Conservation (phyloP, 2,113 vertebrate species). For the Nerophis ophidion region DNA sequence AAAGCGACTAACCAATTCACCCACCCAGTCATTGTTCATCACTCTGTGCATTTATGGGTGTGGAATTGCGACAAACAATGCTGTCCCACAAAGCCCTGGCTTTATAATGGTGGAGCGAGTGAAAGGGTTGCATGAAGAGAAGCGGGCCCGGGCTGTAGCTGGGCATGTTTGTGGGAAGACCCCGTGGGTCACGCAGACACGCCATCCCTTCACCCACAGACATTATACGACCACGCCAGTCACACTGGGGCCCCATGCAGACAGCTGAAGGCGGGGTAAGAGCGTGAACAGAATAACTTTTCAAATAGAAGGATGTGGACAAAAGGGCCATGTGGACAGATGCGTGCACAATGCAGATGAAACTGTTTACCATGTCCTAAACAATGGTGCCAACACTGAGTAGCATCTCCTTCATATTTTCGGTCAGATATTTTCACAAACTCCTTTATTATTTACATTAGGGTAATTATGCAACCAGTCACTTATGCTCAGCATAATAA, state of each 20-base stretch:
- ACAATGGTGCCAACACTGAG: slow-evolving; percentile 15
- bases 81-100: slow-evolving; percentile 33
- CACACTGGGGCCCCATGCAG: slow-evolving; percentile 27
- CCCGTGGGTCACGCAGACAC: slow-evolving; percentile 43
- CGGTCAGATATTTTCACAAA: too few relatives aligned
- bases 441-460: too few relatives aligned
- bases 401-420: background rate
- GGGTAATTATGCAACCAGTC: too few relatives aligned
- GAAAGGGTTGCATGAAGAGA: slow-evolving; percentile 50
- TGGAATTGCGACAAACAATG: slow-evolving; percentile 53
- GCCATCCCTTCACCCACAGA: slow-evolving; percentile 53
- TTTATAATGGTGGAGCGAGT: slow-evolving; percentile 32
- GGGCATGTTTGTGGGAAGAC: slow-evolving; percentile 58
- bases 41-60: slow-evolving; percentile 49
- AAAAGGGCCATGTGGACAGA: slow-evolving; percentile 30
- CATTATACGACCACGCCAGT: slow-evolving; percentile 42
- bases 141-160: slow-evolving; percentile 47
- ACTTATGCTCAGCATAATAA: too few relatives aligned
- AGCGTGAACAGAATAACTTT: slow-evolving; percentile 49
- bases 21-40: slow-evolving; percentile 35
- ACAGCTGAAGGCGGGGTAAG: slow-evolving; percentile 23
- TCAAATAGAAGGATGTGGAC: slow-evolving; percentile 26
- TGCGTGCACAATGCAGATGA: slow-evolving; percentile 30
- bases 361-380: slow-evolving; percentile 26
- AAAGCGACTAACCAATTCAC: slow-evolving; percentile 32